Percentiles rank a stretch among this genome's conserved stretches.
Conservation (phyloP, 2,888 invertebrate genomes). For the Acleris laterana region DNA sequence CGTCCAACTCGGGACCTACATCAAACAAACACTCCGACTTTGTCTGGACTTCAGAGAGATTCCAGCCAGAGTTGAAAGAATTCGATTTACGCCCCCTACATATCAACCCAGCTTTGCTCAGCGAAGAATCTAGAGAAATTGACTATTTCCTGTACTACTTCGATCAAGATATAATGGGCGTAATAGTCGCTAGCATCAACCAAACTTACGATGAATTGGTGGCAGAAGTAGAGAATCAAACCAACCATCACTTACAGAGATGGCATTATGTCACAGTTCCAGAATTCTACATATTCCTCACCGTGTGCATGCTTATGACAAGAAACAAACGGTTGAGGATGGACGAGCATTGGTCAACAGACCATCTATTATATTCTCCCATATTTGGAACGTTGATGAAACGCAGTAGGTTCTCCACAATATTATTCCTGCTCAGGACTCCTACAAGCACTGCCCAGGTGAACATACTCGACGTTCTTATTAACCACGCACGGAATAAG, state of each 20-base stretch:
- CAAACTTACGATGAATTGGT: slow-evolving; percentile 29
- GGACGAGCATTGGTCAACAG: slow-evolving; percentile 36
- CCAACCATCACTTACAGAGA: slow-evolving; percentile 65
- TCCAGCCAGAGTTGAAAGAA: slow-evolving; percentile 12
- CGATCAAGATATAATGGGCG: slow-evolving; percentile 10
- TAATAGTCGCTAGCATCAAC: slow-evolving; percentile 27
- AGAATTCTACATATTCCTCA: slow-evolving; percentile 35
- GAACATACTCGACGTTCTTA: slow-evolving; percentile 25
- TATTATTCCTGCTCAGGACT: slow-evolving; percentile 18
- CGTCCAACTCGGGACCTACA: background rate
- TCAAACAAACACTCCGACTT: slow-evolving; percentile 19
- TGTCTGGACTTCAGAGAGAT: slow-evolving; percentile 28
- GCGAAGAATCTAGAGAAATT: slow-evolving; percentile 20
- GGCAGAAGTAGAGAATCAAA: slow-evolving; percentile 42
- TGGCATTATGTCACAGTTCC: slow-evolving; percentile 31
- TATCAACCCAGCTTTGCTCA: slow-evolving; percentile 23
- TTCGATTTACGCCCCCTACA: slow-evolving; percentile 16
- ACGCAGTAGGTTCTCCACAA: slow-evolving; percentile 20
- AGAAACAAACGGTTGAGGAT: slow-evolving; percentile 22
- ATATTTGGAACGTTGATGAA: slow-evolving; percentile 29
- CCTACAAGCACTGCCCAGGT: slow-evolving; percentile 25
- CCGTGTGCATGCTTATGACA: slow-evolving; percentile 36
- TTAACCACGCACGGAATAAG: slow-evolving; percentile 30
- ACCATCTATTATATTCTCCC: slow-evolving; percentile 28
- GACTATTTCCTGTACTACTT: slow-evolving; percentile 31